Evolutionary conservation across 2,888 invertebrate species (phyloP).

Genomic region (Polymixis lichenea): DNA sequence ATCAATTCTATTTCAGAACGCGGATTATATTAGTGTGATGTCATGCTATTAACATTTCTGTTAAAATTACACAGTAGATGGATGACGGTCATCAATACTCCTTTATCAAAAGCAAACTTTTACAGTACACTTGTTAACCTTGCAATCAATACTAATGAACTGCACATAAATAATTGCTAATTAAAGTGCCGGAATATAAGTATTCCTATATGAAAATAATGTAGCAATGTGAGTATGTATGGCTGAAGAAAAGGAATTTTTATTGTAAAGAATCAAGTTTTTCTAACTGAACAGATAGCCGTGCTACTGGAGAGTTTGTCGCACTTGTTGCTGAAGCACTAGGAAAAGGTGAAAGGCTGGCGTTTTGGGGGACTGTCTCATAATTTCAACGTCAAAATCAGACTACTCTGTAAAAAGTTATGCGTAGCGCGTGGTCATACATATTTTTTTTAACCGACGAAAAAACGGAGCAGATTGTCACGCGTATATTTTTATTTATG

Average conservation of each 20-base stretch:
- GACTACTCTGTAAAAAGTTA: no score
- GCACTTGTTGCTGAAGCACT: no score
- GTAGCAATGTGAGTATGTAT: not conserved
- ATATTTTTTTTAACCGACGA: no score
- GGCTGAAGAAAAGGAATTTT: not conserved
- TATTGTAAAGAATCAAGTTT: not conserved
- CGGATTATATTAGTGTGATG: not conserved
- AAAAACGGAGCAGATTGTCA: no score
- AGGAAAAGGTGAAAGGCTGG: no score
- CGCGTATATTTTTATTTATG: no score
- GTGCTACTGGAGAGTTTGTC: no score
- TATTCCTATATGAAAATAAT: not conserved
- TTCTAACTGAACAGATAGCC: no score
- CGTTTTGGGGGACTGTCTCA: no score
- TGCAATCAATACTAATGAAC: conserved; percentile 34
- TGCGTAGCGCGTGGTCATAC: no score
- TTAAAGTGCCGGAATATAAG: conserved; percentile 1
- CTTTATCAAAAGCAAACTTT: conserved; percentile 21
- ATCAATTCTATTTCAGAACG: conserved; percentile 10
- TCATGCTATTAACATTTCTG: conserved; percentile 9
- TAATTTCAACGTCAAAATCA: no score
- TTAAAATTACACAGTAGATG: conserved; percentile 5
- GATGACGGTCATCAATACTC: not conserved
- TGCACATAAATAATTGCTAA: conserved; percentile 9
- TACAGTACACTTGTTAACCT: conserved; percentile 31